A percentile compares a stretch with the other conserved stretches of the same genome.
Conservation (phyloP, 2,888 invertebrate genomes). For the Hipparchia semele region DNA sequence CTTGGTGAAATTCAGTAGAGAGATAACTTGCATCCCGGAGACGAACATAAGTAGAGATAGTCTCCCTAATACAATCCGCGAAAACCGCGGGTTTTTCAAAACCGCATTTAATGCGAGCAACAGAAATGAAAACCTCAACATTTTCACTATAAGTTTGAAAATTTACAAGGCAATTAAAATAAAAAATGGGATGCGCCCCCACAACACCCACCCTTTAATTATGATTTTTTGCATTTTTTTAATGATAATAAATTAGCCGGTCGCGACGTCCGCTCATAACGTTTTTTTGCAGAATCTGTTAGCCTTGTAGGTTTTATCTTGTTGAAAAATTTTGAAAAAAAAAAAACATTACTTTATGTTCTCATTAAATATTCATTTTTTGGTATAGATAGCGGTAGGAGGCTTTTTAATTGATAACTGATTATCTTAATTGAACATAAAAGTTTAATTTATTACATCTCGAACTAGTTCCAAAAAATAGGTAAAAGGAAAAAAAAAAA, state of each 20-base stretch:
- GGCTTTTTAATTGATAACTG: no score
- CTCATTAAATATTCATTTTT: no score
- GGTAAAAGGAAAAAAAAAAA: no score
- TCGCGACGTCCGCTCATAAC: slow-evolving; percentile 54
- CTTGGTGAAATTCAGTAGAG: not conserved
- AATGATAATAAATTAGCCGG: slow-evolving; percentile 78
- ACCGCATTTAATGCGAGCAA: slow-evolving; percentile 52
- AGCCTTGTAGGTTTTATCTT: slow-evolving; percentile 36
- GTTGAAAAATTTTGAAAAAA: slow-evolving; percentile 6
- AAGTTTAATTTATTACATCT: no score
- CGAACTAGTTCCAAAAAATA: no score
- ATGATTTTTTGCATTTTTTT: slow-evolving; percentile 78
- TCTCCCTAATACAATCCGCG: not conserved
- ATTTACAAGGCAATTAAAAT: slow-evolving; percentile 82
- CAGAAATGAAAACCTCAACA: slow-evolving; percentile 57
- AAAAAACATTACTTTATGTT: no score
- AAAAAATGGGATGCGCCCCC: slow-evolving; percentile 77
- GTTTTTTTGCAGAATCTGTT: slow-evolving; percentile 50
- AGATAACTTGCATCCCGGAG: not conserved
- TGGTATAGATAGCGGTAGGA: no score
- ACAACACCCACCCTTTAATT: slow-evolving; percentile 75
- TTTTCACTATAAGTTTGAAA: slow-evolving; percentile 76
- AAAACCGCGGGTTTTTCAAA: slow-evolving; percentile 21
- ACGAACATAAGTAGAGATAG: not conserved
- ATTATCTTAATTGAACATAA: no score